Base-by-base conservation (phyloP, 2,797 vertebrate genomes). In the Petrocephalus schoutedeni region DNA sequence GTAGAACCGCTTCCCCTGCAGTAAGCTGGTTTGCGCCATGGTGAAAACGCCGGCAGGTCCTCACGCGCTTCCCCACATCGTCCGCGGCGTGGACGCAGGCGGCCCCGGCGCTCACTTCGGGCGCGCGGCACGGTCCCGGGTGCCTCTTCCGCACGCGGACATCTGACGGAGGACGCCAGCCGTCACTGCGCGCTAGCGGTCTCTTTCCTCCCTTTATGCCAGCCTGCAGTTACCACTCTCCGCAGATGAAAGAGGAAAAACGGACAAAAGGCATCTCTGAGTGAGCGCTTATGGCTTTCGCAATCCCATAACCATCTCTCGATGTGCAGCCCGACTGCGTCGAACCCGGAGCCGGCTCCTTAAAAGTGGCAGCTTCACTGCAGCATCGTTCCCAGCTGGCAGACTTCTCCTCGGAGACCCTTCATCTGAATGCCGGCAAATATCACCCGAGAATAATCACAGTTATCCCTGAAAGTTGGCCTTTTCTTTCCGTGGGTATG, bases 1-100 rank as follows among this genome's bases (percentile, higher is more conserved):
- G 95, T 99, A 99, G 93, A 99, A 99, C 90, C 96, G 97, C 90
- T 99, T 99, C 90, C 98, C 98, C 94, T 98, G 97, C 93, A 99
- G 96, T 93, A 99, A 96, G 94, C 98, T 99, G 90, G 97, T 98
- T 93, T 99, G 98, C 92, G 98, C 97, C 98, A 99, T 96, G 90
- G 92, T 94, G 92, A 92, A 92, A 86, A 87, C 92, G 92, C 90
- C 90, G 59, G 89, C 91, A 89, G 89, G 88, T 93, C 89, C 90
- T 94, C 94, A 94, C 91, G 91, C 89, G 91, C 91, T 91, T 92
- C 90, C 90, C 93, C 92, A 94, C 91, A 93, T 92, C 94, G 93
- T 94, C 71, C 89, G 28, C 91, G 90, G 92, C 77, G 74, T 90
- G 92, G 89, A 88, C 89, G 90, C 89, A 87, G 71, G 87, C 82